Evolutionary conservation across 2,888 invertebrate genomes (phyloP), one percentile per base, ranked within the genome.

Genomic region (Elmis aenea): DNA sequence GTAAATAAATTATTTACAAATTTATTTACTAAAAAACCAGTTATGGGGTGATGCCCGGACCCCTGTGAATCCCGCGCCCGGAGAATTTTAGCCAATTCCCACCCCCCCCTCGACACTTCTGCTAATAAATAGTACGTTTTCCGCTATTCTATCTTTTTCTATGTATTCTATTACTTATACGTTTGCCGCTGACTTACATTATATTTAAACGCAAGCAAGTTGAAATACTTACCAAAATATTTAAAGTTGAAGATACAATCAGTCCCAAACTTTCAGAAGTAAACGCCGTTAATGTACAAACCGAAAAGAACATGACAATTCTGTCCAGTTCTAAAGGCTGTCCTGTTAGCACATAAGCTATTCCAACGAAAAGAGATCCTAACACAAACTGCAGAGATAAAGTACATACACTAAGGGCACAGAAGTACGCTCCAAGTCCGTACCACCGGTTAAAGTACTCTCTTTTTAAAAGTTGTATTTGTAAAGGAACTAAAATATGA

Each of bases 361-460:
- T 77, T 4, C 69, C 55, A 25, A 88, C 61, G 62, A 85, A 89
- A 2, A 85, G 67, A 4, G 78, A 61, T 6, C 80, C 78, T 55
- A 85, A 72, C 39, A 81, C 51, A 45, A 87, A 73, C 61, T 86
- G 86, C 3, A 76, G 63, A 0, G 88, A 87, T 6, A 88, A 71
- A 31, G 81, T 76, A 0, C 85, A 77, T n/a, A 81, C 65, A 0
- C 83, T 79, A 54, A 84, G 64, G 0, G 89, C 87, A 5, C 77
- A 76, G 61, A 84, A 90, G 57, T 89, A 89, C 0, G 89, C 79
- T 56, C 83, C 82, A 11, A 89, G 60, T 2, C 81, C 76, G 58
- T 89, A 90, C 89, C 89, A 90, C 27, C 84, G 77, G 63, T 90
- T 90, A 59, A 89, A 89, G 55, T 88, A 81, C 59, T 90, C 89